phyloP scores from a whole-genome alignment of 2,113 vertebrate genomes.

The Proteles cristata region DNA sequence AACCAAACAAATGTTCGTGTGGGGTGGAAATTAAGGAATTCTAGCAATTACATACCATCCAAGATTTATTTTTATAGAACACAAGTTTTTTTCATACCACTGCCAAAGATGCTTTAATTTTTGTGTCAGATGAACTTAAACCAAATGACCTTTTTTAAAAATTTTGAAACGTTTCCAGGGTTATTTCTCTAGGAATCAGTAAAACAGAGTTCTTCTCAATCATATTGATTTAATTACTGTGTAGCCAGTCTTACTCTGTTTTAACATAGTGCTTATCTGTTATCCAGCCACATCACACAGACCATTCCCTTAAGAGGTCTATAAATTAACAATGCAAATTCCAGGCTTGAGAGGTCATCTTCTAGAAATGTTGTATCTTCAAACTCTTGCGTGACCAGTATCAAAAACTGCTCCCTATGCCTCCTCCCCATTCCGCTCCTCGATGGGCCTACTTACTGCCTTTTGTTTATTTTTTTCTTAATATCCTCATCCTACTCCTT shows the following conservation, averaged over 20 bases:
- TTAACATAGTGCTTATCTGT: constrained; percentile 78
- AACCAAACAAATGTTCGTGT: background rate
- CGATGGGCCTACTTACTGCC: constrained; percentile 61
- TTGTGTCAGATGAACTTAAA: constrained; percentile 67
- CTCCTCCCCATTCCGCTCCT: constrained; percentile 57
- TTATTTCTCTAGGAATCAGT: constrained; percentile 78
- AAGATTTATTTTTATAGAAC: background rate
- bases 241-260: constrained; percentile 66
- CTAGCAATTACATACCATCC: background rate
- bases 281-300: constrained; percentile 76
- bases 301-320: constrained; percentile 81
- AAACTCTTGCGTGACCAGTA: constrained; percentile 74
- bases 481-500: constrained; percentile 67
- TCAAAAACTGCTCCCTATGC: constrained; percentile 55
- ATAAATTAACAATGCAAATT: constrained; percentile 80
- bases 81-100: constrained; percentile 3
- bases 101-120: constrained; percentile 39
- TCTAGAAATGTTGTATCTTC: constrained; percentile 74
- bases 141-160: constrained; percentile 60
- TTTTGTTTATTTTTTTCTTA: constrained; percentile 77
- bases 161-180: constrained; percentile 68
- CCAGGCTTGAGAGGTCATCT: constrained; percentile 80
- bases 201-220: constrained; percentile 79
- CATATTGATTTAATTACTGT: constrained; percentile 77
- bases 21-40: background rate